These are phyloP conservation scores for Sinocyclocheilus anophthalmus DNA, from an alignment of 2,113 vertebrate species.

Conservation along the genomic window DNA sequence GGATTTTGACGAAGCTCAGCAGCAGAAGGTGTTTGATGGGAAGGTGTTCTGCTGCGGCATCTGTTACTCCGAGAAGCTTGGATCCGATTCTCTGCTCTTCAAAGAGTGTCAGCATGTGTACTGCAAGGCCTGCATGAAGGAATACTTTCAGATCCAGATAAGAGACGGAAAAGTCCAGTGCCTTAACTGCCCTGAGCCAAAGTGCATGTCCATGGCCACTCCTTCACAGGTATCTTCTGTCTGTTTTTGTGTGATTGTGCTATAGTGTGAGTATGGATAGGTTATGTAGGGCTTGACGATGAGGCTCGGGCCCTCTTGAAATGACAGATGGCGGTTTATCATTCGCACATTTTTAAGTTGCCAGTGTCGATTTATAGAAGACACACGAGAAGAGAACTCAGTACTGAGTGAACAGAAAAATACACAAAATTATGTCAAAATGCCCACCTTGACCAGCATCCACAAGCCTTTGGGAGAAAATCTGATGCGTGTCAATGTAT, in stretches of 20 bases:
- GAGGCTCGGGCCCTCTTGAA: too few species aligned
- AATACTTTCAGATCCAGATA: constrained; percentile 97
- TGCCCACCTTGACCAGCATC: not conserved
- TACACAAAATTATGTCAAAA: too few species aligned
- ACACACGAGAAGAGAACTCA: too few species aligned
- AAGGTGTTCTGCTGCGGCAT: constrained; percentile 88
- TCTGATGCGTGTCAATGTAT: too few species aligned
- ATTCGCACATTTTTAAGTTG: too few species aligned
- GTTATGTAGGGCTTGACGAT: too few species aligned
- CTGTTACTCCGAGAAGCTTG: constrained; percentile 93
- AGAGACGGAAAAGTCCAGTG: constrained; percentile 92
- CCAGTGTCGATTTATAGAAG: too few species aligned
- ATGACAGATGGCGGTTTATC: too few species aligned
- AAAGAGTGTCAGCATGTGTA: constrained; percentile 91
- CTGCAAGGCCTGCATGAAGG: constrained; percentile 89
- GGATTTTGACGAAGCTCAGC: constrained; percentile 90
- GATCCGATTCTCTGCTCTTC: constrained; percentile 85
- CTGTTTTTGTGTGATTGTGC: not conserved
- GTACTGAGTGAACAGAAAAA: too few species aligned
- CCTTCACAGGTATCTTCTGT: constrained; percentile 85
- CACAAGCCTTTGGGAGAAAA: too few species aligned
- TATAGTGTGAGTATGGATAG: not conserved
- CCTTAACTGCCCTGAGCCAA: constrained; percentile 93
- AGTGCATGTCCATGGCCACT: constrained; percentile 88
- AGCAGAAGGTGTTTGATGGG: constrained; percentile 85